Percentiles rank a stretch among this genome's conserved stretches.
phyloP scores from a whole-genome alignment of 2,888 invertebrate genomes.

The Synergus japonicus region DNA sequence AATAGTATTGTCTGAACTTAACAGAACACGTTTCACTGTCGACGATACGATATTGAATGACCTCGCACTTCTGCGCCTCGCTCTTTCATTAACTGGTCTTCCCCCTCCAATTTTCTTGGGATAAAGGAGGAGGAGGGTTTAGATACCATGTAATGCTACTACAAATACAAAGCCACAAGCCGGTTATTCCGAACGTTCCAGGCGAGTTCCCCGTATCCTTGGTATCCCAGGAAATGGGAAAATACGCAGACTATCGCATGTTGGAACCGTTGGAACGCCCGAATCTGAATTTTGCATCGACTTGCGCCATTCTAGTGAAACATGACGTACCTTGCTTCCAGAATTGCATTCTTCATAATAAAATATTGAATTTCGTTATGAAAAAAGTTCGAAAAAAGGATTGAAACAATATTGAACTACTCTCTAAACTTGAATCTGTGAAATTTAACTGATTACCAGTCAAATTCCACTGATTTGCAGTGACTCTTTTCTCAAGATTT shows the following conservation, averaged over 20 bases:
- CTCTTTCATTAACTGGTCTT: slow-evolving; percentile 12
- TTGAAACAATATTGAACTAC: too few relatives aligned
- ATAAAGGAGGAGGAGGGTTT: not conserved
- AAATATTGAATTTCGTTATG: too few relatives aligned
- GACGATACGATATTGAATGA: slow-evolving; percentile 30
- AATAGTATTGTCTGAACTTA: not conserved
- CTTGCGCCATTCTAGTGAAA: not conserved
- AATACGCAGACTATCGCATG: slow-evolving; percentile 24
- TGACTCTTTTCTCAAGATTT: too few relatives aligned
- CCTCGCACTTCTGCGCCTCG: slow-evolving; percentile 5
- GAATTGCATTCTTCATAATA: not conserved
- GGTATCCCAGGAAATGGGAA: slow-evolving; percentile 1
- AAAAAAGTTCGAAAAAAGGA: too few relatives aligned
- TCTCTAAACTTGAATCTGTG: too few relatives aligned
- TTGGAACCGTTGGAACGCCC: not conserved
- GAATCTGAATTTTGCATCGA: not conserved
- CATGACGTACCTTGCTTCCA: not conserved
- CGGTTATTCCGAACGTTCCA: slow-evolving; percentile 23
- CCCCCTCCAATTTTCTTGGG: not conserved
- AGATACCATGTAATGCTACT: slow-evolving; percentile 13
- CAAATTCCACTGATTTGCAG: too few relatives aligned
- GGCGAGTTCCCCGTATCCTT: slow-evolving; percentile 9
- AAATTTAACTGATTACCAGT: too few relatives aligned
- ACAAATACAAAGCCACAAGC: not conserved
- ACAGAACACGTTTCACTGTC: not conserved